These are phyloP conservation scores for Scaptomyza montana DNA, from an alignment of 1,140 invertebrate species.

Conservation along the genomic window DNA sequence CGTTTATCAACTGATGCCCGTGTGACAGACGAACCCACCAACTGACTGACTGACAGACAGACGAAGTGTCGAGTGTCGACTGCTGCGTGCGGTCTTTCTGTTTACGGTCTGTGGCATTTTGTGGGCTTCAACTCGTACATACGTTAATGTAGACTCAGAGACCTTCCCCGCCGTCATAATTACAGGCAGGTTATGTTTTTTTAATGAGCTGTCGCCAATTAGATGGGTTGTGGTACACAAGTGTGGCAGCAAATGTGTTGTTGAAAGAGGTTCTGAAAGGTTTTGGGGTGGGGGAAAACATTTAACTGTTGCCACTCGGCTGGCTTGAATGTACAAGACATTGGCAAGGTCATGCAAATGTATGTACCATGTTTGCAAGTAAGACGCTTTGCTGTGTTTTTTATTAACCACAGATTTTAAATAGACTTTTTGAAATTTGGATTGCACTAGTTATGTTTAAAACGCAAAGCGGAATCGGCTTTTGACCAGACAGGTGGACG, in stretches of 20 bases:
- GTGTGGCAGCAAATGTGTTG: not conserved
- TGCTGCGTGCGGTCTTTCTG: slow-evolving; percentile 15
- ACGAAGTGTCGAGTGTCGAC: not conserved
- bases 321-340: not conserved
- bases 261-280: too few relatives aligned
- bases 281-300: not conserved
- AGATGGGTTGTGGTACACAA: not conserved
- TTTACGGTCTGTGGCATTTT: slow-evolving; percentile 38
- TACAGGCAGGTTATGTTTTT: slow-evolving; percentile 73
- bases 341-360: slow-evolving; percentile 15
- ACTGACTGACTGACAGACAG: not conserved
- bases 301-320: slow-evolving; percentile 27
- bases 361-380: not conserved
- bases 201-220: slow-evolving; percentile 62
- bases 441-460: not conserved
- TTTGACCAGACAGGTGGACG: not conserved
- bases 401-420: slow-evolving; percentile 22
- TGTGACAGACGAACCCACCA: not conserved
- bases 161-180: slow-evolving; percentile 51
- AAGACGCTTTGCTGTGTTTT: slow-evolving; percentile 2
- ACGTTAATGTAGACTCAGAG: not conserved
- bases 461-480: not conserved
- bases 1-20: slow-evolving; percentile 69
- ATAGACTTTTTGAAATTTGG: not conserved
- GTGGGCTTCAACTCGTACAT: slow-evolving; percentile 17